A percentile compares a stretch with the other conserved stretches of the same genome.
phyloP scores from a whole-genome alignment of 2,113 vertebrate genomes.

The Lipophrys pholis region DNA sequence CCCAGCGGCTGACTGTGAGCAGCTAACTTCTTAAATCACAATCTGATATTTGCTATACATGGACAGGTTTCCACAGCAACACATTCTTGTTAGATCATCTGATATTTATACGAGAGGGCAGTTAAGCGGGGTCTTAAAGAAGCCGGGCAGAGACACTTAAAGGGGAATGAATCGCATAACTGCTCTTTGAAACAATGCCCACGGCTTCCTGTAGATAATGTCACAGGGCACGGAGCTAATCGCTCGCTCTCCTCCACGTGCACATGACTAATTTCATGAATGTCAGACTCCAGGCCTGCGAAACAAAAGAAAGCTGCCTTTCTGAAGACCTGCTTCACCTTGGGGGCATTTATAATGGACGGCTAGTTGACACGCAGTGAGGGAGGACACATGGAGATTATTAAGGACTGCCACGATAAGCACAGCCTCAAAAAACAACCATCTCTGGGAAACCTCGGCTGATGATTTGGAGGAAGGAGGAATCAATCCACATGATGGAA shows the following conservation, averaged over 20 bases:
- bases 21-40: slow-evolving; percentile 76
- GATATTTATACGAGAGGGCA: slow-evolving; percentile 68
- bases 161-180: slow-evolving; percentile 36
- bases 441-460: slow-evolving; percentile 8
- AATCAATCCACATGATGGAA: slow-evolving; percentile 39
- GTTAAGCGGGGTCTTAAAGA: slow-evolving; percentile 51
- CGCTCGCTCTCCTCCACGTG: background rate
- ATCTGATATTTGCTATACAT: slow-evolving; percentile 67
- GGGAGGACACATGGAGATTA: slow-evolving; percentile 13
- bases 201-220: slow-evolving; percentile 54
- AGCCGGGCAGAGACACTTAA: slow-evolving; percentile 42
- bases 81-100: slow-evolving; percentile 70
- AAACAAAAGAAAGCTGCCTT: slow-evolving; percentile 13
- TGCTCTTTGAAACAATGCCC: slow-evolving; percentile 43
- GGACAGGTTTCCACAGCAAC: slow-evolving; percentile 75
- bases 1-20: slow-evolving; percentile 43
- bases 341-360: slow-evolving; percentile 17
- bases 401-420: slow-evolving; percentile 27
- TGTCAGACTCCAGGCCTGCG: too few relatives aligned
- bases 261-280: background rate
- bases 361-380: background rate
- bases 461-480: slow-evolving; percentile 49
- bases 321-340: background rate
- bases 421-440: slow-evolving; percentile 25
- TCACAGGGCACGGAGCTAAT: slow-evolving; percentile 10